phyloP scores from a whole-genome alignment of 1,140 invertebrate genomes.

The Samia ricini region DNA sequence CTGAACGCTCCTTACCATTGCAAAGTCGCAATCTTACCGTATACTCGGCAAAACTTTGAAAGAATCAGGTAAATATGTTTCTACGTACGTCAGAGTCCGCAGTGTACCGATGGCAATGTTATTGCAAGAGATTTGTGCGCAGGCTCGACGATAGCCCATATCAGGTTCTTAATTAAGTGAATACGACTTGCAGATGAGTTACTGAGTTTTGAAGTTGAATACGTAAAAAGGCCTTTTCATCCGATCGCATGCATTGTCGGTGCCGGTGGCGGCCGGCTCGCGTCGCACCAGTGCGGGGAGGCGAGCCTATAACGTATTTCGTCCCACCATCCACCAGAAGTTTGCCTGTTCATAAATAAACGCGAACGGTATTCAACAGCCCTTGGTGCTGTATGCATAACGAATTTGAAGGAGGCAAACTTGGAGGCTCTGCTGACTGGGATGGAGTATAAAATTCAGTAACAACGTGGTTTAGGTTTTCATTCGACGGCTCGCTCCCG shows the following conservation, averaged over 20 bases:
- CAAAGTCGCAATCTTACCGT: constrained; percentile 70
- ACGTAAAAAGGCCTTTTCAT: constrained; percentile 79
- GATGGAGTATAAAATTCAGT: constrained; percentile 79
- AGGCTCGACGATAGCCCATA: constrained; percentile 81
- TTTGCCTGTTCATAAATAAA: constrained; percentile 79
- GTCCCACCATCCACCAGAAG: constrained; percentile 79
- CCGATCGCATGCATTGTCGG: constrained; percentile 78
- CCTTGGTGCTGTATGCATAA: constrained; percentile 80
- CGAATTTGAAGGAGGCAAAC: constrained; percentile 78
- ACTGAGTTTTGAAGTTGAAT: constrained; percentile 80
- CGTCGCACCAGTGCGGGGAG: constrained; percentile 71
- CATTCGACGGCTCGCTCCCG: constrained; percentile 72
- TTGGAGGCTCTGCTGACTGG: constrained; percentile 75
- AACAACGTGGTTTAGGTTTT: constrained; percentile 75
- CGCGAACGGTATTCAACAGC: constrained; percentile 79
- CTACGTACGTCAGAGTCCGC: background rate
- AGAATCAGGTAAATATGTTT: constrained; percentile 7
- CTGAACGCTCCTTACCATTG: constrained; percentile 78
- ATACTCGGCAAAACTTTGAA: constrained; percentile 44
- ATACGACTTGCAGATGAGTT: constrained; percentile 93
- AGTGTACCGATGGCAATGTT: background rate
- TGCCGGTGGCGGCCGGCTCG: constrained; percentile 74
- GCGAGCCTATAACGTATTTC: constrained; percentile 80
- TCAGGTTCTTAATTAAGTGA: constrained; percentile 94
- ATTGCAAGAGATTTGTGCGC: constrained; percentile 36